These are phyloP conservation scores for Trichopoda pennipes DNA, from an alignment of 2,888 invertebrate genomes.

Conservation along the genomic window DNA sequence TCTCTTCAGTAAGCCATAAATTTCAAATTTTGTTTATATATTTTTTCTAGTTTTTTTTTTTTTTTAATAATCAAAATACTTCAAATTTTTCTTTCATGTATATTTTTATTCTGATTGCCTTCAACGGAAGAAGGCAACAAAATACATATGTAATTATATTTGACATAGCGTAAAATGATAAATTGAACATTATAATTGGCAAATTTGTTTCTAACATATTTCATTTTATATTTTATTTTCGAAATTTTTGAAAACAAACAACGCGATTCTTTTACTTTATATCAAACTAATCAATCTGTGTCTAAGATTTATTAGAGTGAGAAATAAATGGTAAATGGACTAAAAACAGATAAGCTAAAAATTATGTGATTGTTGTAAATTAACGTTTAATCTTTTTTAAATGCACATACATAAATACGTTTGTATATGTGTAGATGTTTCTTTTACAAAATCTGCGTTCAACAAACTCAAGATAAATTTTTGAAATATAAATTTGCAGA, in stretches of 20 bases:
- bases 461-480: background rate
- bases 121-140: conserved; percentile 11
- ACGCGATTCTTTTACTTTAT: background rate
- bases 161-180: conserved; percentile 37
- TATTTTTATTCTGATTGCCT: conserved; percentile 9
- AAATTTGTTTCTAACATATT: conserved; percentile 48
- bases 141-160: conserved; percentile 28
- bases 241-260: conserved; percentile 20
- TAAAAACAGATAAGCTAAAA: background rate
- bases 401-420: background rate
- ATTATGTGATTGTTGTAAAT: conserved; percentile 2
- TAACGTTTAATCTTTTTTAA: background rate
- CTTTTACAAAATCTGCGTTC: background rate
- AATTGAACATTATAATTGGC: conserved; percentile 54
- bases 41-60: conserved; percentile 10
- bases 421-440: background rate
- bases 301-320: conserved; percentile 24
- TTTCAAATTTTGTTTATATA: conserved; percentile 55
- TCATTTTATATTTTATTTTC: background rate
- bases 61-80: conserved; percentile 19
- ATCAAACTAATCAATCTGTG: conserved; percentile 1
- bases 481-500: background rate
- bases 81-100: conserved; percentile 36
- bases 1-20: conserved; percentile 43
- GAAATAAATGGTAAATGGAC: background rate